Base-by-base conservation (phyloP, 2,113 vertebrate species). In the Brachyhypopomus occidentalis region DNA sequence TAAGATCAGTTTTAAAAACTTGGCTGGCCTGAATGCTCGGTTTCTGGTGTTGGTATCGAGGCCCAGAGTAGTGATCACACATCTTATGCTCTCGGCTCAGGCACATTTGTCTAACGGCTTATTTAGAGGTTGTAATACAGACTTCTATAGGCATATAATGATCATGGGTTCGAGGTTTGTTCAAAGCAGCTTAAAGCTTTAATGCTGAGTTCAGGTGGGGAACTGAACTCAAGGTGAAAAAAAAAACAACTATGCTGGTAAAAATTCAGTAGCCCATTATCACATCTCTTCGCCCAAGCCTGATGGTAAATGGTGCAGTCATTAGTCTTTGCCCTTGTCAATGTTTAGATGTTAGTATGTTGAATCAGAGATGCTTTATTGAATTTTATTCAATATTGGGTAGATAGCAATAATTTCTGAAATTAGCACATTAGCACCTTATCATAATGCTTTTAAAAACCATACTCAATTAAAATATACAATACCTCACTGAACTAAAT, bases 171-270 rank as follows among this genome's bases (percentile, higher is more conserved):
- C 76, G 75, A 80, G 78, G 86, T 86, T 85, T 85, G 76, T 79
- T 86, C 72, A 75, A 86, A 88, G 86, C 84, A 84, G 88, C 88
- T 91, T 89, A 81, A 64, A 83, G 83, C 80, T 79, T 77, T 88
- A 90, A 90, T 89, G 87, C 88, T 77, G 60, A n/a, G 16, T 83
- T 83, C 62, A 78, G 58, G 30, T 72, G 34, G 30, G 19, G 38
- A 73, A 55, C 62, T 36, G 45, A 45, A 67, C 71, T 58, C 14
- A 73, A 22, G 48, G 62, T 30, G 3, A 30, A 30, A 30, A 30
- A 30, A 63, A 81, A 77, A 66, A 77, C 73, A 55, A 60, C 30
- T 0, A 34, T 66, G 38, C 23, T 12, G 12, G 12, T 12, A 52
- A 14, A 14, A 12, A 52, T 52, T 52, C 5, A 45, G 2, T 52